phyloP scores from a whole-genome alignment of 1,140 invertebrate genomes.

The Hyles vespertilio region DNA sequence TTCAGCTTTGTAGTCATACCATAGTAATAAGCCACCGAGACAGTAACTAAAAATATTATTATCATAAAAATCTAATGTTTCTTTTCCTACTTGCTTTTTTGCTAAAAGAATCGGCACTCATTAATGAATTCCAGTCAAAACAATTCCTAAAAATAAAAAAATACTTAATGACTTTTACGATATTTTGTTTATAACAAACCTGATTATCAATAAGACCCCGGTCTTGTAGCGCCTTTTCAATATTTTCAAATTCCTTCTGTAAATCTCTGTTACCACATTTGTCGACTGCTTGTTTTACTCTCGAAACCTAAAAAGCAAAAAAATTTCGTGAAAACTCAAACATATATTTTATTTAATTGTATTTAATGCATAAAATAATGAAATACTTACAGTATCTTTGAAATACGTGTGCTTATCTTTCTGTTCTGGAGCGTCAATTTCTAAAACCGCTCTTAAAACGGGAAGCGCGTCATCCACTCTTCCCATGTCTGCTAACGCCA shows the following conservation, averaged over 20 bases:
- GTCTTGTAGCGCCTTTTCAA: slow-evolving; percentile 45
- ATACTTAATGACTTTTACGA: too few species aligned
- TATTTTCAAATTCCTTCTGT: slow-evolving; percentile 40
- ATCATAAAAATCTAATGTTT: too few species aligned
- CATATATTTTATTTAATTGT: neutral
- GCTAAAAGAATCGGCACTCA: too few species aligned
- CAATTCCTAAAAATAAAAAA: too few species aligned
- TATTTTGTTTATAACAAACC: slow-evolving; percentile 24
- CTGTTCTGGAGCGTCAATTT: slow-evolving; percentile 72
- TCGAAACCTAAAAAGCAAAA: slow-evolving; percentile 33
- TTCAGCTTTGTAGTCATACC: too few species aligned
- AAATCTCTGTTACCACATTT: slow-evolving; percentile 44
- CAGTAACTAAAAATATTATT: too few species aligned
- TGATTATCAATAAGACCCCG: slow-evolving; percentile 47
- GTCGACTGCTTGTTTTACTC: slow-evolving; percentile 34
- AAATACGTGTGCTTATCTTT: slow-evolving; percentile 73
- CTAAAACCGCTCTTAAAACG: slow-evolving; percentile 77
- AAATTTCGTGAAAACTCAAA: neutral
- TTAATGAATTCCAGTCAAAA: too few species aligned
- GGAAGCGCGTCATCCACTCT: slow-evolving; percentile 80
- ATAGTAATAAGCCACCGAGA: too few species aligned
- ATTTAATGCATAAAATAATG: too few species aligned
- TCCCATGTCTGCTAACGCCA: slow-evolving; percentile 77
- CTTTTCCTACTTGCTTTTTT: too few species aligned
- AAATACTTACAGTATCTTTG: slow-evolving; percentile 55